These are phyloP conservation scores for Neocrepidodera transversa DNA, from an alignment of 2,888 invertebrate genomes.

Conservation along the genomic window DNA sequence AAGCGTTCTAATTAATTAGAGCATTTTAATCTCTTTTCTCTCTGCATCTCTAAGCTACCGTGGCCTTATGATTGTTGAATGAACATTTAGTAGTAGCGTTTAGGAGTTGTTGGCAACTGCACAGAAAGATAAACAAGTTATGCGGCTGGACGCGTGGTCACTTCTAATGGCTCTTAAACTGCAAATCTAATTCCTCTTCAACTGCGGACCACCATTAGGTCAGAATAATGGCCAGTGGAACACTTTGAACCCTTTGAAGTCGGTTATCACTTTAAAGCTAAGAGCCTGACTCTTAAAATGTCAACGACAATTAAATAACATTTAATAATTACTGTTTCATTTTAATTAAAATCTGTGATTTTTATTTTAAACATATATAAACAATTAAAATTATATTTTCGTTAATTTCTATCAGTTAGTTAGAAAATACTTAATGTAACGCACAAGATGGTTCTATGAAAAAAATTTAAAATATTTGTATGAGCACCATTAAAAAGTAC, in stretches of 20 bases:
- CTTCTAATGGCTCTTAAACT: slow-evolving; percentile 17
- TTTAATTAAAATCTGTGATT: too few species aligned
- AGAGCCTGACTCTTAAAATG: background rate
- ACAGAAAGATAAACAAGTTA: slow-evolving; percentile 12
- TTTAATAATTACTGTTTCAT: too few species aligned
- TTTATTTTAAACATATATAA: too few species aligned
- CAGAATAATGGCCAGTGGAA: background rate
- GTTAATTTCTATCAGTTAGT: too few species aligned
- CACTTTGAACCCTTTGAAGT: background rate
- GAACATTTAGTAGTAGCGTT: background rate
- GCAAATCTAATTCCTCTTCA: slow-evolving; percentile 11
- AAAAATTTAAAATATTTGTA: too few species aligned
- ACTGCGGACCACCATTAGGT: slow-evolving; percentile 3
- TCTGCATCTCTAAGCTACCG: background rate
- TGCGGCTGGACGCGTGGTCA: slow-evolving; percentile 3
- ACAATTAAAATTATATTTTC: too few species aligned
- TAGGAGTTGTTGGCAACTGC: background rate
- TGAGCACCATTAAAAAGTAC: too few species aligned
- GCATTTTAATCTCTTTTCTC: too few species aligned
- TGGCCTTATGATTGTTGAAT: background rate
- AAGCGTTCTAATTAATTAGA: too few species aligned
- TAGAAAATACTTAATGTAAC: too few species aligned
- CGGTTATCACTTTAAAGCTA: background rate
- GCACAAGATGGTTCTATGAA: too few species aligned
- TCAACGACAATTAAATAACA: background rate